Percentiles rank a stretch among this genome's conserved stretches.
Evolutionary conservation across 1,140 invertebrate genomes (phyloP).

Genomic region (Psix sp.): DNA sequence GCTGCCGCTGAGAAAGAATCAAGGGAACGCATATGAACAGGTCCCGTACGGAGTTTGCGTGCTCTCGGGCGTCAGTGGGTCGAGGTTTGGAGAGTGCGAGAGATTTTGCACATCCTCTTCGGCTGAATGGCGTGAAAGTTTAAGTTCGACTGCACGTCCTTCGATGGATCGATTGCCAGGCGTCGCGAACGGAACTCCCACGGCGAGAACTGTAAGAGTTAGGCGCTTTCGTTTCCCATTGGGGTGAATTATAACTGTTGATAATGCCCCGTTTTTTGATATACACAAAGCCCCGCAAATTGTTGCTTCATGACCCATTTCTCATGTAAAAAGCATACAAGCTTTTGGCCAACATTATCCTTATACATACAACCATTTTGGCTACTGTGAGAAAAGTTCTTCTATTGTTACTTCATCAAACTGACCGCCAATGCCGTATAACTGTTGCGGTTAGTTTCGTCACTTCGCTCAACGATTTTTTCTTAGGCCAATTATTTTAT

Average conservation of each 20-base stretch:
- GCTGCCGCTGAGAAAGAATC: constrained; percentile 20
- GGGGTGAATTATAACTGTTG: constrained; percentile 48
- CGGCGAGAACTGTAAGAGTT: constrained; percentile 44
- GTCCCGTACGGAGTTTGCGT: constrained; percentile 53
- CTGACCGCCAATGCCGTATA: too few species aligned
- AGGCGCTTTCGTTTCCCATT: constrained; percentile 53
- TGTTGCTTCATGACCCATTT: constrained; percentile 9
- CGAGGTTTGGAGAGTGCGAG: constrained; percentile 60
- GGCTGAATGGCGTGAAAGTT: constrained; percentile 58
- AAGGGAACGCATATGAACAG: constrained; percentile 32
- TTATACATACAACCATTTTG: constrained; percentile 9
- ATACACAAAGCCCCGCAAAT: constrained; percentile 30
- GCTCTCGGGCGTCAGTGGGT: constrained; percentile 49
- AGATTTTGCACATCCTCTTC: constrained; percentile 59
- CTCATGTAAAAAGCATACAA: constrained; percentile 16
- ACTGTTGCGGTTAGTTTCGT: too few species aligned
- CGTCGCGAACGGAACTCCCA: constrained; percentile 47
- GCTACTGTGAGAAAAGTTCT: background rate
- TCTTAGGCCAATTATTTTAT: too few species aligned
- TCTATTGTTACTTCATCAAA: too few species aligned
- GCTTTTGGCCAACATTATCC: constrained; percentile 34
- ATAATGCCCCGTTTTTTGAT: constrained; percentile 32
- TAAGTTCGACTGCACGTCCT: constrained; percentile 25
- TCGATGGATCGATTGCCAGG: constrained; percentile 26
- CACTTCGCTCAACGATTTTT: too few species aligned